Conservation (phyloP, 2,888 invertebrate species). For the Tyria jacobaeae region DNA sequence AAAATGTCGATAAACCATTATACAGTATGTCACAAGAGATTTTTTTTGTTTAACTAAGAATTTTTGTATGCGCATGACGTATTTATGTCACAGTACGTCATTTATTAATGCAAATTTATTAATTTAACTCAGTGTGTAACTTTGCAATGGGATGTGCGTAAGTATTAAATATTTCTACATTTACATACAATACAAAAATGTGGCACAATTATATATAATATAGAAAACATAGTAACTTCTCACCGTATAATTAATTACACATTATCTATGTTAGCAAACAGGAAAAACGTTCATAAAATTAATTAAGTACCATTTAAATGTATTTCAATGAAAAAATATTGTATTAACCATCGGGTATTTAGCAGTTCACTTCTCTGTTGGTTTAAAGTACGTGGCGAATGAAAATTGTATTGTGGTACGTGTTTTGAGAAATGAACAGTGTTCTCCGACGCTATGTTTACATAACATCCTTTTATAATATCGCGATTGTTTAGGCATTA, state of each 20-base stretch:
- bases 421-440: constrained; percentile 62
- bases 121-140: constrained; percentile 16
- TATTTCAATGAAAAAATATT: constrained; percentile 20
- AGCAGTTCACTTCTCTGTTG: constrained; percentile 33
- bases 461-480: constrained; percentile 70
- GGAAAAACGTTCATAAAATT: constrained; percentile 16
- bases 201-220: constrained; percentile 9
- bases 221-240: constrained; percentile 14
- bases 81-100: constrained; percentile 8
- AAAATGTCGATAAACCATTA: constrained; percentile 9
- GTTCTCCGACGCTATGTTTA: constrained; percentile 66
- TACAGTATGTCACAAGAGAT: background rate
- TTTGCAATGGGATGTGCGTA: constrained; percentile 14
- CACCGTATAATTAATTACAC: constrained; percentile 25
- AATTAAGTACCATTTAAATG: constrained; percentile 18
- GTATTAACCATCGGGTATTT: constrained; percentile 24
- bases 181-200: constrained; percentile 19
- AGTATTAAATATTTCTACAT: constrained; percentile 13
- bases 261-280: constrained; percentile 20
- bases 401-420: constrained; percentile 55
- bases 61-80: background rate
- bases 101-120: constrained; percentile 29
- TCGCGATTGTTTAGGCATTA: constrained; percentile 68
- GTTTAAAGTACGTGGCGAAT: constrained; percentile 35
- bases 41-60: background rate